Conservation (phyloP, 2,113 vertebrate species). For the Pygoscelis adeliae region DNA sequence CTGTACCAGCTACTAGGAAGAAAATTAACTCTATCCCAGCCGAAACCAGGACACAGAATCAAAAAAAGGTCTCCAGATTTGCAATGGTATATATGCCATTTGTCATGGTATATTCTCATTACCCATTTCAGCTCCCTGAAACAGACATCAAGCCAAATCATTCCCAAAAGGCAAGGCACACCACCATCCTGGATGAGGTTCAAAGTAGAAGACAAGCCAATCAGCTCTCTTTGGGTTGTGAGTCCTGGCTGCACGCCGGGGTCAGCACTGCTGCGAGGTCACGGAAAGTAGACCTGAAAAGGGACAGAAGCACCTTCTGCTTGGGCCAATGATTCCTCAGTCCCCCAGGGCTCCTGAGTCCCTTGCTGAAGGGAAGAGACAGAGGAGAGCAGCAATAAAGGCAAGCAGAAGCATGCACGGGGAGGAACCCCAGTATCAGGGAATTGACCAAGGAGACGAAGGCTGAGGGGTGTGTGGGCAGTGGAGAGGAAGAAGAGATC, state of each 20-base stretch:
- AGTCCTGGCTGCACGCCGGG: rapidly evolving
- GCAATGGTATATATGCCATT: background rate
- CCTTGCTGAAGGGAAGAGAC: background rate
- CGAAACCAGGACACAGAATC: background rate
- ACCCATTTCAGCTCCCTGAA: background rate
- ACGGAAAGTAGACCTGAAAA: background rate
- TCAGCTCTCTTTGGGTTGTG: background rate
- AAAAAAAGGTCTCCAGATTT: background rate
- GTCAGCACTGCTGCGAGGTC: background rate
- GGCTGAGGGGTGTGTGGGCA: background rate
- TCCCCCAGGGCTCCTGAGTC: background rate
- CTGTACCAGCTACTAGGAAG: no score
- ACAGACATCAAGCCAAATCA: background rate
- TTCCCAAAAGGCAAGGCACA: background rate
- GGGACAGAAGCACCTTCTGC: background rate
- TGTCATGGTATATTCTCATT: background rate
- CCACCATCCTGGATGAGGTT: background rate
- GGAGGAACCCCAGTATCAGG: background rate
- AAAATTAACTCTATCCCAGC: no score
- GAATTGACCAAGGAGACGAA: background rate
- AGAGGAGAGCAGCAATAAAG: background rate
- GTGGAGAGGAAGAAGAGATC: background rate
- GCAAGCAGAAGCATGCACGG: background rate
- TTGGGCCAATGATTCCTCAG: background rate
- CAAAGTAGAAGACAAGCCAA: background rate